A percentile compares a stretch with the other conserved stretches of the same genome.
Conservation (phyloP, 2,888 invertebrate genomes). For the Agriopis leucophaearia region DNA sequence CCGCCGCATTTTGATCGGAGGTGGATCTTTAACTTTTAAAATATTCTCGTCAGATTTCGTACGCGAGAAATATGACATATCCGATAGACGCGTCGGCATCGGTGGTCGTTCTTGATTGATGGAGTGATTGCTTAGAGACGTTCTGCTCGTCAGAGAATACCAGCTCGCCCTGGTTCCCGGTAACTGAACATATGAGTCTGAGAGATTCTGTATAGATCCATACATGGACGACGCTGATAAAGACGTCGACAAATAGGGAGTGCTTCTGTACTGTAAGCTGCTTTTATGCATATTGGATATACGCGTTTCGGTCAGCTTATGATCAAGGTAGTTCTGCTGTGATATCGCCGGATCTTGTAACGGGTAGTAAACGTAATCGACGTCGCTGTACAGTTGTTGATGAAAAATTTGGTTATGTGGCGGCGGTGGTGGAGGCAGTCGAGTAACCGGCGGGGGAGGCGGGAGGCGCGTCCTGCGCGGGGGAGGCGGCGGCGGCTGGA, state of each 20-base stretch:
- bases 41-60: slow-evolving; percentile 94
- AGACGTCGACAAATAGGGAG: slow-evolving; percentile 91
- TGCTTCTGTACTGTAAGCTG: slow-evolving; percentile 92
- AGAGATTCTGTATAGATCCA: slow-evolving; percentile 93
- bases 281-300: slow-evolving; percentile 88
- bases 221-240: slow-evolving; percentile 90
- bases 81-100: slow-evolving; percentile 85
- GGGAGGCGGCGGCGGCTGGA: slow-evolving; percentile 85
- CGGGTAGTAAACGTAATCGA: slow-evolving; percentile 96
- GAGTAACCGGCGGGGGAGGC: slow-evolving; percentile 88
- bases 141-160: slow-evolving; percentile 87
- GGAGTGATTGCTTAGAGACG: slow-evolving; percentile 88
- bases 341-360: slow-evolving; percentile 95
- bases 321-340: slow-evolving; percentile 96
- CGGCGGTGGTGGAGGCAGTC: slow-evolving; percentile 90
- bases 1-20: slow-evolving; percentile 81
- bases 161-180: slow-evolving; percentile 87
- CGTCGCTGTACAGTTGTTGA: slow-evolving; percentile 95
- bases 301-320: slow-evolving; percentile 92
- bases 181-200: slow-evolving; percentile 90
- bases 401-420: slow-evolving; percentile 95
- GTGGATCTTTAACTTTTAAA: slow-evolving; percentile 86
- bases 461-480: slow-evolving; percentile 88
- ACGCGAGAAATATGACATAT: slow-evolving; percentile 86
- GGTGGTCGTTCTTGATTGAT: slow-evolving; percentile 89